Conservation (phyloP, 2,888 invertebrate species). For the Platynereis dumerilii region DNA sequence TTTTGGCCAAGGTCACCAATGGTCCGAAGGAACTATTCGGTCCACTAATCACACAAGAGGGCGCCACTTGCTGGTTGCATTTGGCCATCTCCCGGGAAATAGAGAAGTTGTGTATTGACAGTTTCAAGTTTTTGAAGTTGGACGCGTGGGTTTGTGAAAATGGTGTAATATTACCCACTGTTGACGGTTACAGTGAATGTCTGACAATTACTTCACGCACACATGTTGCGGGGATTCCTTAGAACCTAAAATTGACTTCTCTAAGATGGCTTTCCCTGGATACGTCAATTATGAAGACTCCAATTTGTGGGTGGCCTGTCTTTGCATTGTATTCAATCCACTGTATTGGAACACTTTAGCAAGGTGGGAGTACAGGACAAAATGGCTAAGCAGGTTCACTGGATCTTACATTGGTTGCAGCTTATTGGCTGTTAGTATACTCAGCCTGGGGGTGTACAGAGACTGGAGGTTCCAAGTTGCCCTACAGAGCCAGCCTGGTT, state of each 20-base stretch:
- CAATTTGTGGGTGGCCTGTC: slow-evolving; percentile 21
- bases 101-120: too few relatives aligned
- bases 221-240: too few relatives aligned
- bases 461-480: slow-evolving; percentile 20
- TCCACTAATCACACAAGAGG: background rate
- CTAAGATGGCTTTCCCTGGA: too few relatives aligned
- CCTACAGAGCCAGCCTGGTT: slow-evolving; percentile 22
- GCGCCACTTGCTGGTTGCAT: background rate
- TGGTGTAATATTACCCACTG: too few relatives aligned
- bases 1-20: slow-evolving; percentile 5
- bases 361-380: slow-evolving; percentile 8
- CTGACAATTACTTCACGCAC: too few relatives aligned
- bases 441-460: background rate
- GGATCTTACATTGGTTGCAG: background rate
- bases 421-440: background rate
- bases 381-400: background rate
- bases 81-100: background rate
- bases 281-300: slow-evolving; percentile 14
- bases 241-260: too few relatives aligned
- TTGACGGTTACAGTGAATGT: too few relatives aligned
- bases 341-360: slow-evolving; percentile 29
- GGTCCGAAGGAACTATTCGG: background rate
- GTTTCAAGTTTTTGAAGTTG: too few relatives aligned
- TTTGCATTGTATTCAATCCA: slow-evolving; percentile 28
- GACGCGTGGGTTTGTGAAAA: too few relatives aligned